Evolutionary conservation across 2,797 vertebrate species (phyloP).

Genomic region (Brachyalestes nurse): DNA sequence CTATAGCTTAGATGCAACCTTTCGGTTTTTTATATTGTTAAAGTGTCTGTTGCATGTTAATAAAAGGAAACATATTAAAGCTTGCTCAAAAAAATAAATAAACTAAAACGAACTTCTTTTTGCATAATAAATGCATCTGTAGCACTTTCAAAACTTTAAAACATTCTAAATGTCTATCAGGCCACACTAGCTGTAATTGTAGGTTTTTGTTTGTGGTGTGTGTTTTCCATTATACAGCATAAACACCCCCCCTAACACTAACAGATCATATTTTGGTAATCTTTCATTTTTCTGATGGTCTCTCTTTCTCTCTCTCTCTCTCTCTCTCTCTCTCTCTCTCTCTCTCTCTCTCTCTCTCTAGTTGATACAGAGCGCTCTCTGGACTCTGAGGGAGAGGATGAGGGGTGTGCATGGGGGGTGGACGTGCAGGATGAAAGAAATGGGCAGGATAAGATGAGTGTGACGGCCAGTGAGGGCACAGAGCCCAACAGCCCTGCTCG

Average conservation of each 20-base stretch:
- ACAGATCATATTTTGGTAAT: no score
- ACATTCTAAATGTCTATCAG: background rate
- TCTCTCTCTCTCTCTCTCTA: constrained; percentile 38
- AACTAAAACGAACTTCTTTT: no score
- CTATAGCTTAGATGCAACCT: background rate
- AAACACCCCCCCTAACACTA: no score
- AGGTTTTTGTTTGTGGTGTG: background rate
- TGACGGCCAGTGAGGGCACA: constrained; percentile 78
- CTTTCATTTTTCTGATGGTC: no score
- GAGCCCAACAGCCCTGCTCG: constrained; percentile 72
- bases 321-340: background rate
- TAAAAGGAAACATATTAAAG: background rate
- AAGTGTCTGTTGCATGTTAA: background rate
- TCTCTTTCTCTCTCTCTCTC: no score
- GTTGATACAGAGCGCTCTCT: constrained; percentile 74
- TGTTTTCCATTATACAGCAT: no score
- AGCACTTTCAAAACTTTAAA: background rate
- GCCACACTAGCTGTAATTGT: no score
- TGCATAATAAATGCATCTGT: background rate
- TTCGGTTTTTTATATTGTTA: background rate
- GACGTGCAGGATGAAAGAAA: constrained; percentile 77
- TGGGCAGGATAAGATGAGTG: constrained; percentile 75
- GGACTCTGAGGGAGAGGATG: constrained; percentile 83
- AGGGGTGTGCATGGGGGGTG: constrained; percentile 75
- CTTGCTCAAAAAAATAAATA: background rate